Evolutionary conservation across 1,140 invertebrate species (phyloP).

Genomic region (Meloidogyne chitwoodi): DNA sequence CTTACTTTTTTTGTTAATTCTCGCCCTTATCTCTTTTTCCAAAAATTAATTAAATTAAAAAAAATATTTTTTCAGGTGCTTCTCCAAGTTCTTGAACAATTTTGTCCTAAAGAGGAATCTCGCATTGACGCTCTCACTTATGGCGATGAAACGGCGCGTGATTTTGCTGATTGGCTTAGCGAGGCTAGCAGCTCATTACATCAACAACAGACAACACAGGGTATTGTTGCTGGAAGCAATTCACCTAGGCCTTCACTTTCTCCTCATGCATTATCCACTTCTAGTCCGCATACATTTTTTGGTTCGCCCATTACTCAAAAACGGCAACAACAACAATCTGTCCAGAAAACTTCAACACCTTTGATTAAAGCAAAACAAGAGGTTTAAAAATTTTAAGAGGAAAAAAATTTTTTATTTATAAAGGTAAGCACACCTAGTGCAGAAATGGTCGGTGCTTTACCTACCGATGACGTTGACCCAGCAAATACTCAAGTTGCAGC

Average conservation of each 20-base stretch:
- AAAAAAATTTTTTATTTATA: neutral
- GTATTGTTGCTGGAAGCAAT: neutral
- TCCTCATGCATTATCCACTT: constrained; percentile 5
- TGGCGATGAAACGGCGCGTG: constrained; percentile 6
- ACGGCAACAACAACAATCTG: neutral
- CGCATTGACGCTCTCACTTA: neutral
- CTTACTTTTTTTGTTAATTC: neutral
- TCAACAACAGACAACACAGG: neutral
- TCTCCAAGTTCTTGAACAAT: constrained; percentile 60
- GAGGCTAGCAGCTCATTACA: constrained; percentile 16
- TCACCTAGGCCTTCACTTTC: constrained; percentile 8
- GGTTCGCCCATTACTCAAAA: constrained; percentile 5
- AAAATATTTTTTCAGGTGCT: constrained; percentile 41
- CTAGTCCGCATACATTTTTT: constrained; percentile 13
- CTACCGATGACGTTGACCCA: constrained; percentile 70
- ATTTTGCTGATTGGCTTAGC: constrained; percentile 17
- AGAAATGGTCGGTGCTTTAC: constrained; percentile 76
- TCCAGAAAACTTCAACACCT: neutral
- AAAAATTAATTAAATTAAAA: constrained; percentile 4
- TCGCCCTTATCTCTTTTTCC: too few relatives aligned
- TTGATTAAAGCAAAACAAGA: constrained; percentile 14
- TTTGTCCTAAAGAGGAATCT: constrained; percentile 63
- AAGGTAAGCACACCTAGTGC: constrained; percentile 60
- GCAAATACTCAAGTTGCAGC: constrained; percentile 79
- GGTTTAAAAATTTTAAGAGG: neutral